Base-by-base conservation (phyloP, 2,888 invertebrate genomes). In the Steinernema carpocapsae region DNA sequence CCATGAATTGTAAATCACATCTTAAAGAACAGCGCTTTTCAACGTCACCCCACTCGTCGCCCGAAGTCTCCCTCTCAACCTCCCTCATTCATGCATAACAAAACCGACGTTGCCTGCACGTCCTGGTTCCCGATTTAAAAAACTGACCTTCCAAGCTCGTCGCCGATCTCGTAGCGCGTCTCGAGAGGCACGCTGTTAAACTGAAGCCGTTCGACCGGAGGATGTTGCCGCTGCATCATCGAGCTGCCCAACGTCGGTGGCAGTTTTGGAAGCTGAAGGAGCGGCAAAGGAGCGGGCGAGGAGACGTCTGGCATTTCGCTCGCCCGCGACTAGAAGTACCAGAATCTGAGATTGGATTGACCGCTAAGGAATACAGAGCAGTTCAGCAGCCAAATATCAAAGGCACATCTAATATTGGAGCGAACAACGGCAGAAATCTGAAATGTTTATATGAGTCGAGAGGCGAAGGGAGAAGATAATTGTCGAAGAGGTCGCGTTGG, bases 121-220 rank as follows among this genome's bases (percentile, higher is more conserved):
- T 37, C 37, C 37, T 37, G 37, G 32, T n/a, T 37, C n/a, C 32
- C 37, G 1, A 12, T 1, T 71, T 26, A 43, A 64, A 64, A 64
- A 74, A 75, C 90, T 88, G 82, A 90, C 90, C 90, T 90, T 84
- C 91, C 91, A 83, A 91, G 89, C 85, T 91, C 90, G 82, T 91
- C 90, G 75, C 89, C 88, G 72, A 91, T 84, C 74, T 90, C 89
- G 84, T 90, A 91, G 80, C 89, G 88, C 76, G 89, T 88, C 81
- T 91, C 90, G 83, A 91, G 90, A 37, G 90, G 89, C 32, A 81
- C 80, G 79, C 90, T 90, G 76, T 85, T 83, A 71, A 85, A 82
- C 59, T 75, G 76, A 43, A 78, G 71, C 64, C 64, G 29, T 26
- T 64, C 64, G 32, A 64, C 64, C 17, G 46, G 45, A 19, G 17